These are phyloP conservation scores for Crambe crambe DNA, from an alignment of 37 sponge, comb jelly and placozoan genomes.

Conservation along the genomic window DNA sequence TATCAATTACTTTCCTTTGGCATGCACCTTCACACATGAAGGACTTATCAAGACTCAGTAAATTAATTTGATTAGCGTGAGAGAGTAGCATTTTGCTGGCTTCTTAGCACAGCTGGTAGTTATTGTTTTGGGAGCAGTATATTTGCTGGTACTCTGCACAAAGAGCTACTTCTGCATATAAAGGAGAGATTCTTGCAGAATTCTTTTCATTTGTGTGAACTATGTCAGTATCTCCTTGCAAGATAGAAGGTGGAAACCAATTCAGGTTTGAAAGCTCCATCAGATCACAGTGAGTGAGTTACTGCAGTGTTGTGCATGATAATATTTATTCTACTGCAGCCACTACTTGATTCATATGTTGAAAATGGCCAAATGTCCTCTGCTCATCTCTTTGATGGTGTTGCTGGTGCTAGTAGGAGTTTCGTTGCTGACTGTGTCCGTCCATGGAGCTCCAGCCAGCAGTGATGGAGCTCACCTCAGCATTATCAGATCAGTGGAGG, in stretches of 20 bases:
- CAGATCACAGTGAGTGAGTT: neutral
- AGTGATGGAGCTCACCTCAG: too few species aligned
- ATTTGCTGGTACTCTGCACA: too few species aligned
- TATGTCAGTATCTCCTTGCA: neutral
- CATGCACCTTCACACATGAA: too few species aligned
- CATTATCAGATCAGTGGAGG: too few species aligned
- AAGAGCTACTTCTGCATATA: too few species aligned
- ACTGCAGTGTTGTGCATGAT: neutral
- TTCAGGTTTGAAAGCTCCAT: neutral
- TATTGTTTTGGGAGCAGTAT: too few species aligned
- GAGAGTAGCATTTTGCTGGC: neutral
- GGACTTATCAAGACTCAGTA: too few species aligned
- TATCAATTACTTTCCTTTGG: too few species aligned
- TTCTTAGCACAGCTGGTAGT: neutral
- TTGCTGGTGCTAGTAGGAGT: neutral
- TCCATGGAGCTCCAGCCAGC: neutral
- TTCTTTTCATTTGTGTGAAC: neutral
- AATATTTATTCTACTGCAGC: neutral
- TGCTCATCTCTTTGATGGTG: neutral
- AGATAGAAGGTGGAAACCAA: neutral
- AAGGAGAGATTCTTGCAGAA: too few species aligned
- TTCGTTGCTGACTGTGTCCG: neutral
- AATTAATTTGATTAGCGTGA: neutral
- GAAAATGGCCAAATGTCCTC: neutral
- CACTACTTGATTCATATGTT: neutral